Conservation (phyloP, 2,113 vertebrate genomes). For the Alligator sinensis region DNA sequence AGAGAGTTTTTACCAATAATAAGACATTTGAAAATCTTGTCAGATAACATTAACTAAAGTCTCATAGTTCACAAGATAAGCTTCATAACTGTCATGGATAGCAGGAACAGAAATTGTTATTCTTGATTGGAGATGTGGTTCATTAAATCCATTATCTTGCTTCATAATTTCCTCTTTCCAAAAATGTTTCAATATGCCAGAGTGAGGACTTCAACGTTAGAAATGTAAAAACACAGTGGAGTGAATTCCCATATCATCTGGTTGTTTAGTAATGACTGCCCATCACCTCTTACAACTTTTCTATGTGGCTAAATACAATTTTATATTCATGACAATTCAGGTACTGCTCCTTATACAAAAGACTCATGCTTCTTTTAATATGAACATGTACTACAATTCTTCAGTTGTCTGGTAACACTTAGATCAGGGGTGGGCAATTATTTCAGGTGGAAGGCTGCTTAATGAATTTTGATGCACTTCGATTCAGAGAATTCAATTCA, state of each 20-base stretch:
- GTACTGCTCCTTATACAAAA: conserved; percentile 44
- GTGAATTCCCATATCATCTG: neutral
- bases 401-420: conserved; percentile 36
- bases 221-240: conserved; percentile 25
- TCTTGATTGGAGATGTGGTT: neutral
- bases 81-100: conserved; percentile 20
- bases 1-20: rapidly evolving
- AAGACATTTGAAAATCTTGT: neutral
- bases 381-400: conserved; percentile 26
- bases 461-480: no score
- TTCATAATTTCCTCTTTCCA: conserved; percentile 12
- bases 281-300: conserved; percentile 42
- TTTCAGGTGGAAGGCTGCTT: no score
- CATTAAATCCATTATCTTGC: conserved; percentile 40
- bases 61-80: neutral
- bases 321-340: conserved; percentile 52
- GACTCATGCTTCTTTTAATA: conserved; percentile 19
- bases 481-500: no score
- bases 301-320: conserved; percentile 44
- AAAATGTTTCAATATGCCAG: neutral
- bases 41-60: neutral
- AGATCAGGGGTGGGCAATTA: neutral
- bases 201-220: conserved; percentile 30
- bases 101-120: neutral
- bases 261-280: conserved; percentile 37